Evolutionary conservation across 1,140 invertebrate genomes (phyloP).

Genomic region (Brachionus rubens): DNA sequence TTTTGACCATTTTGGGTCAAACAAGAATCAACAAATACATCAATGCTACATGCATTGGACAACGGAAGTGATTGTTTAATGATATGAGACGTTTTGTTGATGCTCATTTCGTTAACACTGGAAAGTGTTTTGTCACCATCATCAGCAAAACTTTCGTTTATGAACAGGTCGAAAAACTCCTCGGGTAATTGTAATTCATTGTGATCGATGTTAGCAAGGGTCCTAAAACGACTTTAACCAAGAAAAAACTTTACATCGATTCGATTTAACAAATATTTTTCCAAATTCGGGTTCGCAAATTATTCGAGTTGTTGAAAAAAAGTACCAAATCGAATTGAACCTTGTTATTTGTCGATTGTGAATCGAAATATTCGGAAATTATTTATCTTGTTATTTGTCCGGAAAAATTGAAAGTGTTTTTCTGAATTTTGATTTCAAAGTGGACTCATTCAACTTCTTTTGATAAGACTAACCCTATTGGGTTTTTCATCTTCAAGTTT

Average conservation of each 20-base stretch:
- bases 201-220: background rate
- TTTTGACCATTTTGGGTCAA: background rate
- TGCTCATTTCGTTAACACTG: constrained; percentile 3
- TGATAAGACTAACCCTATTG: background rate
- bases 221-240: constrained; percentile 19
- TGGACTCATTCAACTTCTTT: constrained; percentile 21
- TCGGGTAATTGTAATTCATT: constrained; percentile 24
- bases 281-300: background rate
- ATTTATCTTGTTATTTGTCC: no score
- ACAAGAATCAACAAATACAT: constrained; percentile 20
- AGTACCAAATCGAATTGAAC: constrained; percentile 23
- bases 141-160: background rate
- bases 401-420: constrained; percentile 1
- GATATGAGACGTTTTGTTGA: background rate
- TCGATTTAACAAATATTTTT: constrained; percentile 11
- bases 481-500: background rate
- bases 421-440: constrained; percentile 31
- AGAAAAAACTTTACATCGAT: constrained; percentile 6
- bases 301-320: background rate
- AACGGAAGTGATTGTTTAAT: background rate
- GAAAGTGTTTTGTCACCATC: constrained; percentile 1
- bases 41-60: constrained; percentile 30
- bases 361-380: background rate
- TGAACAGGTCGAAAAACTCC: background rate
- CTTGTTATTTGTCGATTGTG: background rate